A percentile compares a stretch with the other conserved stretches of the same genome.
Evolutionary conservation across 1,140 invertebrate species (phyloP).

Genomic region (Berghia stephanieae): DNA sequence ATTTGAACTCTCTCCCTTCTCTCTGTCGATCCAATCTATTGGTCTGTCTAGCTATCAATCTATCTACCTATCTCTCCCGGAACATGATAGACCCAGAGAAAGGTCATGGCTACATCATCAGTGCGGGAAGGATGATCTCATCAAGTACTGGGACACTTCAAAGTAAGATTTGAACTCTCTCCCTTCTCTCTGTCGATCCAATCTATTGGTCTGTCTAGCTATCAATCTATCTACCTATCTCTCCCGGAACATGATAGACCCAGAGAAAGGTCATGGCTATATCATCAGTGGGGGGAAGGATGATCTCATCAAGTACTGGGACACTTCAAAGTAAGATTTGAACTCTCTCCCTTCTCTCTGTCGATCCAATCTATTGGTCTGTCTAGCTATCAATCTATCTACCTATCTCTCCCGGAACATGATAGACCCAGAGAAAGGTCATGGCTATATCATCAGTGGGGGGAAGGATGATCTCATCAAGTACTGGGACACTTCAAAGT

Average conservation of each 20-base stretch:
- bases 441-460: slow-evolving; percentile 52
- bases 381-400: neutral
- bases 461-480: slow-evolving; percentile 58
- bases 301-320: slow-evolving; percentile 59
- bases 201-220: neutral
- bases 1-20: neutral
- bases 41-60: neutral
- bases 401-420: neutral
- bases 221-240: neutral
- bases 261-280: slow-evolving; percentile 32
- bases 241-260: neutral
- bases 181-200: neutral
- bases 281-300: slow-evolving; percentile 58
- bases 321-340: slow-evolving; percentile 44
- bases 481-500: slow-evolving; percentile 55
- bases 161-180: slow-evolving; percentile 36
- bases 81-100: neutral
- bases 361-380: neutral
- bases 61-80: neutral
- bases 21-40: neutral
- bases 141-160: slow-evolving; percentile 58
- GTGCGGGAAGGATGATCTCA: slow-evolving; percentile 54
- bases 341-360: neutral
- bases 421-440: neutral
- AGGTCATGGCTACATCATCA: slow-evolving; percentile 47